Evolutionary conservation across 2,888 invertebrate genomes (phyloP), one percentile per base, ranked within the genome.

Genomic region (Eristalinus sepulchralis): DNA sequence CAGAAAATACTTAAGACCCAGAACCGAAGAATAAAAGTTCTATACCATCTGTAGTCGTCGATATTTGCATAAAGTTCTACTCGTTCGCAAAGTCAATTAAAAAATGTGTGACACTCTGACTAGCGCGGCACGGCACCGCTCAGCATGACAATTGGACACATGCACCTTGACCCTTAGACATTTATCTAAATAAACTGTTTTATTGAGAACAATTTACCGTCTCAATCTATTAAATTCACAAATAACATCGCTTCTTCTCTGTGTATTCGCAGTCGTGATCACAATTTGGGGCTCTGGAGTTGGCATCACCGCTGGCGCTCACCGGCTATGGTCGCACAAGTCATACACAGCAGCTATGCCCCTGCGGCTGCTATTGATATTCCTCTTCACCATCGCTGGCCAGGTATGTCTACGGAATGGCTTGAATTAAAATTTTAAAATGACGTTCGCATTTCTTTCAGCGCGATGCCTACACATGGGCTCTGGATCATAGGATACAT

Each of bases 391-490:
- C 2, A 94, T 96, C 84, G 95, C 96, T 1, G 97, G 97, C 87
- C 97, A 97, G 94, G 96, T 96, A 91, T 91, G 92, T 91, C 27
- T 2, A 0, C 5, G 2, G 10, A 4, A 11, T 1, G 20, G 22
- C 8, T 9, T 5, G 8, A 2, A 6, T 24, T 17, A 17, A 53
- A n/a, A 5, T 5, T 10, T 13, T 5, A 11, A 9, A 10, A 22
- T 11, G 11, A 6, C 22, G 9, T 5, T 20, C 66, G 27, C n/a
- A 39, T 34, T 27, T 27, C 27, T 27, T 27, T 5, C 92, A 97
- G 96, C 95, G 96, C 53, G 96, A 96, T 91, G 96, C 97, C 2
- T 97, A 97, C 91, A 96, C 95, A 4, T 97, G 97, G 97, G 96
- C 96, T 0, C 91, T 97, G 88, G 97, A 97, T 90, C 97, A 97